Evolutionary conservation across 2,888 invertebrate genomes (phyloP), one percentile per base, ranked within the genome.

Genomic region (Dione vanillae): DNA sequence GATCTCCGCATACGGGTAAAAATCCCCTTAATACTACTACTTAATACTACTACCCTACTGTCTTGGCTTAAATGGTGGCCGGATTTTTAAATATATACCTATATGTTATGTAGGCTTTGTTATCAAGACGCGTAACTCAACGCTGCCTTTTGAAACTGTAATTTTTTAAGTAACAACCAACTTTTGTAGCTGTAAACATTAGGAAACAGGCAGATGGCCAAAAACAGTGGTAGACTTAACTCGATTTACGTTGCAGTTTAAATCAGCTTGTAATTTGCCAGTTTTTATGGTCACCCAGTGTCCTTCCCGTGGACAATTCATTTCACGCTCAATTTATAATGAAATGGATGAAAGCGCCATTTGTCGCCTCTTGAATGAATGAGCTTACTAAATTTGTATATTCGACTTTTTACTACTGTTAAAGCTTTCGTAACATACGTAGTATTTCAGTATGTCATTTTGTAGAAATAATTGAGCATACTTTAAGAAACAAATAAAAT

Each of bases 311-410:
- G 69, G 69, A 67, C 62, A 66, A 69, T 69, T 62, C 49, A 62
- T 70, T 67, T 70, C 67, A 70, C 56, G 70, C 67, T 40, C 67
- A 70, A 70, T 70, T 70, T 70, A 62, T 70, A 67, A 70, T 62
- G 70, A 49, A 61, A 67, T 62, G 47, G 65, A 47, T 65, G 62
- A 66, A 62, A 54, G 40, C 66, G 41, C 27, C 52, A 35, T 58
- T 56, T 58, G 41, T 58, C 58, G 58, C 58, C 41, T 58, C 19
- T 19, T 37, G 16, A 35, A 35, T 37, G 47, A 40, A 45, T 35
- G 27, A 45, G 11, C 6, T n/a, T 27, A 12, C 37, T 3, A 40
- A 64, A 37, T 64, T 64, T 14, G 49, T 37, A 12, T 49, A 7
- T 64, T 49, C 1, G 16, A 16, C 9, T 11, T 27, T 43, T 45